phyloP scores from a whole-genome alignment of 1,140 invertebrate genomes.

The Trachymyrmex septentrionalis region DNA sequence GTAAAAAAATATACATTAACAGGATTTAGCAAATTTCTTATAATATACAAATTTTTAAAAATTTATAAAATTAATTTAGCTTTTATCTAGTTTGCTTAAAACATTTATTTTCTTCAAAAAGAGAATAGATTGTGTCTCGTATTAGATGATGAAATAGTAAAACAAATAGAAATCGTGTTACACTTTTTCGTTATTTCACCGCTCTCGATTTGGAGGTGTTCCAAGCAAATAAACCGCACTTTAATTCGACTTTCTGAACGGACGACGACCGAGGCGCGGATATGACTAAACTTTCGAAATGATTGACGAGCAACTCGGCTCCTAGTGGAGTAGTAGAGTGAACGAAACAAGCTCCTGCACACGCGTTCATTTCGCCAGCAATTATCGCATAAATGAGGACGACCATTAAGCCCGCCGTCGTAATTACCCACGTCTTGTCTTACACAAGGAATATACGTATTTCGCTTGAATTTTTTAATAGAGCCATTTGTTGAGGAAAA shows the following conservation, averaged over 20 bases:
- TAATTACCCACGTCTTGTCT: constrained; percentile 71
- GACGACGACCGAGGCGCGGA: constrained; percentile 18
- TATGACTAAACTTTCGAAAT: constrained; percentile 65
- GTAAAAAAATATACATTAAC: too few relatives aligned
- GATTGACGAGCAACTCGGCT: constrained; percentile 71
- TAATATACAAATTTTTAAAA: not conserved
- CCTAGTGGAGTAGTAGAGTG: constrained; percentile 27
- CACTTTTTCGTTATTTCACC: not conserved
- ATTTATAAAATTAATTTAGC: constrained; percentile 7
- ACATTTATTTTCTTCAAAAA: not conserved
- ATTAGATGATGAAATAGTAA: not conserved
- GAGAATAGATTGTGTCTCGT: not conserved
- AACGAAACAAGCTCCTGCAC: constrained; percentile 57
- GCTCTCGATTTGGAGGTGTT: not conserved
- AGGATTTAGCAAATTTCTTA: not conserved
- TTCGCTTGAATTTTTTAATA: constrained; percentile 39
- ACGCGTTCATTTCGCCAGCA: constrained; percentile 69
- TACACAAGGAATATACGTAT: constrained; percentile 66
- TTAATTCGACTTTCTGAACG: not conserved
- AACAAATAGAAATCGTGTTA: not conserved
- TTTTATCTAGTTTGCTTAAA: not conserved
- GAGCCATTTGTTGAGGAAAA: constrained; percentile 41
- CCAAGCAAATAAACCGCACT: constrained; percentile 20
- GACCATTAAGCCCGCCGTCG: constrained; percentile 63
- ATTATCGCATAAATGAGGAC: constrained; percentile 79